A percentile compares a stretch with the other conserved stretches of the same genome.
These are phyloP conservation scores for Tigriopus japonicus DNA, from an alignment of 1,140 invertebrate genomes.

Conservation along the genomic window DNA sequence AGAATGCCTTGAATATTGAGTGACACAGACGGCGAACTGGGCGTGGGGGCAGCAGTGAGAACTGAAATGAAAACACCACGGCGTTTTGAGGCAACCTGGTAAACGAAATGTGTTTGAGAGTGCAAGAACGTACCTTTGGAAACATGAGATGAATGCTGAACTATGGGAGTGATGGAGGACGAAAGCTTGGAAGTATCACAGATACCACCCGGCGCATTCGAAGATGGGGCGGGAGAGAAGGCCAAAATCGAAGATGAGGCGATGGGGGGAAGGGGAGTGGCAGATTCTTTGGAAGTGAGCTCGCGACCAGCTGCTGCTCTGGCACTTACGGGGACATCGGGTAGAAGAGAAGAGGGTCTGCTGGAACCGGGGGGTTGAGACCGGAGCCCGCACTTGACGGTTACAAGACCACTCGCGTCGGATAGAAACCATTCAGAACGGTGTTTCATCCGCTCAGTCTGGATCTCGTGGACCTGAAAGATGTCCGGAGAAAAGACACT, in stretches of 20 bases:
- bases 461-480: conserved; percentile 68
- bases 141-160: too few relatives aligned
- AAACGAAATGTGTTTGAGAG: too few relatives aligned
- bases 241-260: background rate
- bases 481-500: too few relatives aligned
- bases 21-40: background rate
- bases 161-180: too few relatives aligned
- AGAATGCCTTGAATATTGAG: too few relatives aligned
- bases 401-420: conserved; percentile 29
- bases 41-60: background rate
- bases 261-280: background rate
- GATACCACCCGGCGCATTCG: background rate
- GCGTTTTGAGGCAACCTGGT: background rate
- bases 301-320: background rate
- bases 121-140: too few relatives aligned
- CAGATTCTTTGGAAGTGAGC: background rate
- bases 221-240: background rate
- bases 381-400: conserved; percentile 14
- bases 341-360: background rate
- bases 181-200: too few relatives aligned
- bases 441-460: conserved; percentile 76
- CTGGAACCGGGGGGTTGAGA: background rate
- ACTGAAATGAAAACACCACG: background rate
- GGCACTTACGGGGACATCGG: background rate
- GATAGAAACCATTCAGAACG: conserved; percentile 83